Evolutionary conservation across 2,888 invertebrate species (phyloP).

Genomic region (Bimastos eiseni): DNA sequence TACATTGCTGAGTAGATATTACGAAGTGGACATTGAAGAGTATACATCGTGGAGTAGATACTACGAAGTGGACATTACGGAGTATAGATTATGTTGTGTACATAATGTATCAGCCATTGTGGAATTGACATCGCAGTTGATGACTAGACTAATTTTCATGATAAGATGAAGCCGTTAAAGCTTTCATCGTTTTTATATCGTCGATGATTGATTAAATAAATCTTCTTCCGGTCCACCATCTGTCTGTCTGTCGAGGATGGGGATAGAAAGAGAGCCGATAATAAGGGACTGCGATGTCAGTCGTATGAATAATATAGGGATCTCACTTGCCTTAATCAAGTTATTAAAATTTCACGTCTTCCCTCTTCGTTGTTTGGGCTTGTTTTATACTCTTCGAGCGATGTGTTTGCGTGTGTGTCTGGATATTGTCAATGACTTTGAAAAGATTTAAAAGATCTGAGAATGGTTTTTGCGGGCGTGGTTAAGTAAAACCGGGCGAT

Average conservation of each 20-base stretch:
- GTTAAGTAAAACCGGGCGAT: not conserved
- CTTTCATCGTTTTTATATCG: not conserved
- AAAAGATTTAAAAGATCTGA: not conserved
- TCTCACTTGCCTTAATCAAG: not conserved
- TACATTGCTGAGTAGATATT: no score
- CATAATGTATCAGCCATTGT: not conserved
- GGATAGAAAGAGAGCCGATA: not conserved
- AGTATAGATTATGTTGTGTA: no score
- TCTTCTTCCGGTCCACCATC: not conserved
- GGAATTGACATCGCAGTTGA: not conserved
- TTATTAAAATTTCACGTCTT: not conserved
- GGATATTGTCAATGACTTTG: not conserved
- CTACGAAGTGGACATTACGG: no score
- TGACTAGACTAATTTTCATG: not conserved
- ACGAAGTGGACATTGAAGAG: no score
- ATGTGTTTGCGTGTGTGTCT: not conserved
- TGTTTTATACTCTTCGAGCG: not conserved
- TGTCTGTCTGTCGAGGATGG: not conserved
- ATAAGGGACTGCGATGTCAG: no score
- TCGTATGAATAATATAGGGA: not conserved
- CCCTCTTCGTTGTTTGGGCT: not conserved
- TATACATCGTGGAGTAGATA: no score
- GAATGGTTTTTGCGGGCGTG: not conserved
- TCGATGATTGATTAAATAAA: not conserved
- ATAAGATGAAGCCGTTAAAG: not conserved